Conservation (phyloP, 2,888 invertebrate genomes). For the Argyra leucocephala region DNA sequence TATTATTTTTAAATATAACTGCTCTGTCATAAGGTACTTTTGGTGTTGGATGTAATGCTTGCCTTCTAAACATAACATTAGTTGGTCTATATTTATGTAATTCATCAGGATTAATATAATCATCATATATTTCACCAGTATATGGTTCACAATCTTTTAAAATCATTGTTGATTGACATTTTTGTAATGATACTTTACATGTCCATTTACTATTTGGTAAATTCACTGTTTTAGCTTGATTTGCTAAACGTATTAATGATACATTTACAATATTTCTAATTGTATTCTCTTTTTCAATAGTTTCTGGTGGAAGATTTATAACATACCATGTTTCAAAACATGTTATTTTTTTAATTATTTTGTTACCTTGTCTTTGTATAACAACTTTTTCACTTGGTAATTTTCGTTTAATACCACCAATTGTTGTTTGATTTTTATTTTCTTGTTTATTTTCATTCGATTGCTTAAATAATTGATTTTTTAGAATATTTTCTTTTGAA, state of each 20-base stretch:
- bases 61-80: slow-evolving; percentile 40
- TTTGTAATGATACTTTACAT: slow-evolving; percentile 39
- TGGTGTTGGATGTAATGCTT: slow-evolving; percentile 30
- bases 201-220: slow-evolving; percentile 38
- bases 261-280: slow-evolving; percentile 35
- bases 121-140: slow-evolving; percentile 37
- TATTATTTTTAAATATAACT: slow-evolving; percentile 42
- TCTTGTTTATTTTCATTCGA: not conserved
- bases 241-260: slow-evolving; percentile 38
- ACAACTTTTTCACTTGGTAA: slow-evolving; percentile 37
- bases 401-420: slow-evolving; percentile 21
- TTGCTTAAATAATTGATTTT: not conserved
- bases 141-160: slow-evolving; percentile 28
- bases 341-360: slow-evolving; percentile 42
- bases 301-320: slow-evolving; percentile 32
- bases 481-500: not conserved
- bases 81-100: slow-evolving; percentile 40
- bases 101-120: slow-evolving; percentile 38
- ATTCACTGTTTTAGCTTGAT: slow-evolving; percentile 32
- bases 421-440: slow-evolving; percentile 16
- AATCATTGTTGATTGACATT: slow-evolving; percentile 30
- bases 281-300: slow-evolving; percentile 24
- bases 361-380: slow-evolving; percentile 37
- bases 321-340: slow-evolving; percentile 44
- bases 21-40: slow-evolving; percentile 42